Conservation (phyloP, 2,797 vertebrate species). For the Silurus lanzhouensis region DNA sequence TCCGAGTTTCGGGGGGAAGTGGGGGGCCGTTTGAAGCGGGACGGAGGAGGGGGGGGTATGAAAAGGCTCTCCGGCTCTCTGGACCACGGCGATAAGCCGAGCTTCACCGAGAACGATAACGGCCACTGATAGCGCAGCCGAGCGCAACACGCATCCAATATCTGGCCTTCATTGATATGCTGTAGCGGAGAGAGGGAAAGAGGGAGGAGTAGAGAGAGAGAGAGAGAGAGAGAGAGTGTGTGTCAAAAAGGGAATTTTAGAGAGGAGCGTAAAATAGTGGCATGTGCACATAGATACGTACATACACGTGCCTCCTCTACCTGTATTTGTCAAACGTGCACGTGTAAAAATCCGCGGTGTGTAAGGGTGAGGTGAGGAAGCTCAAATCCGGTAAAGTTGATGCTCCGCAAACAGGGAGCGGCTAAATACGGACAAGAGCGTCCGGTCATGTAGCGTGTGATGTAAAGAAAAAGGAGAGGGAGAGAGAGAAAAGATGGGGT, state of each 20-base stretch:
- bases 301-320: constrained; percentile 48
- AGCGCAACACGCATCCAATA: constrained; percentile 96
- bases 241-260: constrained; percentile 58
- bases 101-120: constrained; percentile 99
- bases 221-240: constrained; percentile 47
- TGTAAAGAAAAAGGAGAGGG: constrained; percentile 50
- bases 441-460: constrained; percentile 83
- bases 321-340: constrained; percentile 27
- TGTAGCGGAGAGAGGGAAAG: constrained; percentile 82
- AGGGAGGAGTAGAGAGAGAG: constrained; percentile 65
- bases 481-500: constrained; percentile 46
- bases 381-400: constrained; percentile 18
- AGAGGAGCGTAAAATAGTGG: constrained; percentile 54
- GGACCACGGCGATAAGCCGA: constrained; percentile 99
- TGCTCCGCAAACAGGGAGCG: constrained; percentile 66
- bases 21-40: constrained; percentile 98
- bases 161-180: constrained; percentile 99
- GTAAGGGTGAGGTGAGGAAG: constrained; percentile 6
- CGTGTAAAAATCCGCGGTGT: constrained; percentile 64
- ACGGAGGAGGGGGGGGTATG: constrained; percentile 78
- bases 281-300: constrained; percentile 65
- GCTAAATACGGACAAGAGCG: constrained; percentile 84
- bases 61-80: constrained; percentile 85
- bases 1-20: constrained; percentile 84
- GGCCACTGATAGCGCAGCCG: constrained; percentile 98